Percentiles rank a stretch among this genome's conserved stretches.
These are phyloP conservation scores for Drosophila sproati DNA, from an alignment of 1,140 invertebrate species.

Conservation along the genomic window DNA sequence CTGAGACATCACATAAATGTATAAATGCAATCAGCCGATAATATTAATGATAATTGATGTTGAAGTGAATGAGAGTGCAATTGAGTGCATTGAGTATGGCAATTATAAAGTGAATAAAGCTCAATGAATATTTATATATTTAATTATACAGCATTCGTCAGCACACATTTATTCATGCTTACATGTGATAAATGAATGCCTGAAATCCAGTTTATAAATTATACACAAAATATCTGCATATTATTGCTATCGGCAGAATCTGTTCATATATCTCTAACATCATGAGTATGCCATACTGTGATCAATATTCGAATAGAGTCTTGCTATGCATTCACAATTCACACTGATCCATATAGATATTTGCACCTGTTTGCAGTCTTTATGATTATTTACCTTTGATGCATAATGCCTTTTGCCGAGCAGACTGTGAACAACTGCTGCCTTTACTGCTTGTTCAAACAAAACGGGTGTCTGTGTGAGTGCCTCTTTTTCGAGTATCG, in stretches of 20 bases:
- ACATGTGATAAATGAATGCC: no score
- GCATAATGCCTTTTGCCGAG: constrained; percentile 20
- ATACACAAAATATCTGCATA: no score
- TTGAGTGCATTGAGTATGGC: not conserved
- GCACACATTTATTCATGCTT: no score
- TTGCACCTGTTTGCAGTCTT: constrained; percentile 11
- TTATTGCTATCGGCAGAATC: no score
- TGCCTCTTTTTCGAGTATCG: constrained; percentile 5
- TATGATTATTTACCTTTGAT: constrained; percentile 28
- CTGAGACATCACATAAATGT: constrained; percentile 2
- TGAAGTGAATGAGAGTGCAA: not conserved
- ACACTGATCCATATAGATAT: constrained; percentile 9
- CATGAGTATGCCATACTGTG: no score
- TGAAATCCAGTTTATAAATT: no score
- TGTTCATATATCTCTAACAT: no score
- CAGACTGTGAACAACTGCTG: constrained; percentile 18
- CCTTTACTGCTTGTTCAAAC: constrained; percentile 58
- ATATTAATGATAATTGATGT: not conserved
- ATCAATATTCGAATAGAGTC: no score
- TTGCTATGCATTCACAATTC: not conserved
- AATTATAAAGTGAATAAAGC: not conserved
- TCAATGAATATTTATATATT: not conserved
- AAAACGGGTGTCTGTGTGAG: constrained; percentile 18
- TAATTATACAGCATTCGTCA: no score
- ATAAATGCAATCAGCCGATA: constrained; percentile 6